Base-by-base conservation (phyloP, 2,113 vertebrate species). In the Sceloporus tristichus region DNA sequence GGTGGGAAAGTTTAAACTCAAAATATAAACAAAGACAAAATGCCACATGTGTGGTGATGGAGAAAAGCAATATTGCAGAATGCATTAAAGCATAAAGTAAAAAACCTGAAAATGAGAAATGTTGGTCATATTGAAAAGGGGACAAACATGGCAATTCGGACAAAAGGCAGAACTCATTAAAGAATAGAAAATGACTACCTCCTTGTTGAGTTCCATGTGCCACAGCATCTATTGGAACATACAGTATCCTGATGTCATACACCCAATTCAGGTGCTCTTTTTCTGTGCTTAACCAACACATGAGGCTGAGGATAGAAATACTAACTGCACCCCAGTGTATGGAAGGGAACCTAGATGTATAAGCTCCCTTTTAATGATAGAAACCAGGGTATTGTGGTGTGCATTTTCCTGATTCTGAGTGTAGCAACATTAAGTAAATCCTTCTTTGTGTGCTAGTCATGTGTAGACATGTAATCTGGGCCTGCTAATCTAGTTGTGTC, bases 51-150 rank as follows among this genome's bases (percentile, higher is more conserved):
- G 6, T 79, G 27, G 53, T 85, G 1, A 84, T 66, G 40, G 16
- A 78, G n/a, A 8, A 5, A 11, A 1, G 34, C 5, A 21, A 82
- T 5, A 11, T 0, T 54, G 27, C 48, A 82, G 85, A 80, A 2
- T 87, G 2, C 16, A 86, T n/a, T 84, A 23, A 87, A 92, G 62
- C 84, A 53, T 38, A 21, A 84, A 73, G 82, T 56, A 10, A 21
- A 34, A 34, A 4, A 54, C 1, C 5, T 54, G 4, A 8, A 16
- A 16, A 56, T 21, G 25, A 6, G 13, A 29, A 40, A 16, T 40
- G 34, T 65, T 18, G 23, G 56, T 62, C 79, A 21, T 80, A 62
- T 23, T 29, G 23, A 54, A 80, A 80, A 18, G n/a, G 62, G 59
- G n/a, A 11, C 7, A 81, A 81, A 65, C 18, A 59, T 9, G 59